These are phyloP conservation scores for Andrena chrysosceles DNA, from an alignment of 2,888 invertebrate species.

Conservation along the genomic window DNA sequence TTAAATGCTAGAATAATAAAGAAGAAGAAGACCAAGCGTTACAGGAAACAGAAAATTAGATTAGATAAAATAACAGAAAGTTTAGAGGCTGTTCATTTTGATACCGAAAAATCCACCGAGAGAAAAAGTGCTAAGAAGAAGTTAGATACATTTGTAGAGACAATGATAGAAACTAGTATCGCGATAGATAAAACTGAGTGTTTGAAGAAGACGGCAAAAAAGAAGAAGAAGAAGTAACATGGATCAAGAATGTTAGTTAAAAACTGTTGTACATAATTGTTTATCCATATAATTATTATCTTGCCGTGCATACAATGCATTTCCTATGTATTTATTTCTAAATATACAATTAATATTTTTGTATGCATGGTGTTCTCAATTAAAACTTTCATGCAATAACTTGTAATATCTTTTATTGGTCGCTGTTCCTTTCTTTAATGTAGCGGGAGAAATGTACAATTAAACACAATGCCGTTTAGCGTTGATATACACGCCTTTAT, in stretches of 20 bases:
- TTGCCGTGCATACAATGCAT: background rate
- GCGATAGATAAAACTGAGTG: constrained; percentile 11
- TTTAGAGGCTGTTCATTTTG: constrained; percentile 18
- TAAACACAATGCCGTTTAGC: background rate
- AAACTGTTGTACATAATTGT: constrained; percentile 22
- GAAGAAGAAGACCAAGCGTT: constrained; percentile 34
- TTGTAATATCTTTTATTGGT: background rate
- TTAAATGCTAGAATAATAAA: constrained; percentile 43
- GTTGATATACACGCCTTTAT: constrained; percentile 2
- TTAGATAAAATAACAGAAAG: constrained; percentile 31
- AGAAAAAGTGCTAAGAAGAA: constrained; percentile 4
- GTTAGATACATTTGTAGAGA: constrained; percentile 24
- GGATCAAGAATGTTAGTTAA: background rate
- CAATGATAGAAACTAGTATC: constrained; percentile 23
- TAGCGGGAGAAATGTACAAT: background rate
- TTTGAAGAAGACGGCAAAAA: constrained; percentile 16
- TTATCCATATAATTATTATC: constrained; percentile 3
- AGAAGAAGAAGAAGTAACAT: background rate
- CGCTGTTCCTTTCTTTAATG: background rate
- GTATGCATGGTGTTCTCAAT: background rate
- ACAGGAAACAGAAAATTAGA: constrained; percentile 24
- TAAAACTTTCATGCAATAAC: constrained; percentile 21
- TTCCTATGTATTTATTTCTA: constrained; percentile 35
- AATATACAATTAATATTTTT: constrained; percentile 14
- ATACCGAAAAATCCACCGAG: background rate